A percentile compares a stretch with the other conserved stretches of the same genome.
Evolutionary conservation across 2,113 vertebrate genomes (phyloP).

Genomic region (Semnopithecus entellus): DNA sequence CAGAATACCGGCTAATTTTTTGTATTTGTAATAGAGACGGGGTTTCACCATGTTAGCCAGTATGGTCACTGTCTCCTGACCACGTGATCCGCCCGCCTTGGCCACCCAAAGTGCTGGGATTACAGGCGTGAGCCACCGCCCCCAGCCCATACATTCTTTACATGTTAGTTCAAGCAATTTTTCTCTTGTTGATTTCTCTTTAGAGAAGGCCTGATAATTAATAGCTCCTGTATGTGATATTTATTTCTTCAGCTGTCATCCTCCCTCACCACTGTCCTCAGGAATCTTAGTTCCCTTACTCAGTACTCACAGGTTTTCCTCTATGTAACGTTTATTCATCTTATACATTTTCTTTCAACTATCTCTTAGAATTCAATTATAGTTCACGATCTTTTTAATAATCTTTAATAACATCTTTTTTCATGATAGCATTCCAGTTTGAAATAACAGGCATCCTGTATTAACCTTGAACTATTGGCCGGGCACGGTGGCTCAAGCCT

Average conservation of each 20-base stretch:
- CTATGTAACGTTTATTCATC: not conserved
- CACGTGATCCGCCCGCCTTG: rapidly evolving
- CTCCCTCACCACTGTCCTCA: not conserved
- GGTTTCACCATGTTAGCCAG: too few relatives aligned
- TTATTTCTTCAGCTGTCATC: too few relatives aligned
- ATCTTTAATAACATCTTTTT: not conserved
- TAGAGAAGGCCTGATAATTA: not conserved
- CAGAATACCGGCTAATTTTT: too few relatives aligned
- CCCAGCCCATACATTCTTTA: not conserved
- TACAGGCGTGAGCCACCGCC: rapidly evolving
- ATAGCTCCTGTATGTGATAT: not conserved
- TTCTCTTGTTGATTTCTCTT: not conserved
- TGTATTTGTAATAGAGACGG: too few relatives aligned
- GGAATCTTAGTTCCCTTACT: not conserved
- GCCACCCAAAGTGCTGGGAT: too few relatives aligned
- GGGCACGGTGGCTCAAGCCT: too few relatives aligned
- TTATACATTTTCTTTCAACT: not conserved
- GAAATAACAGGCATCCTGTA: not conserved
- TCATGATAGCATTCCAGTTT: not conserved
- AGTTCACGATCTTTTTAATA: not conserved
- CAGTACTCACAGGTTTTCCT: not conserved
- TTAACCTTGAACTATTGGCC: not conserved
- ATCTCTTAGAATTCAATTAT: not conserved
- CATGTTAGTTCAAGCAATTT: not conserved
- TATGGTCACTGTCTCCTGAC: too few relatives aligned